Percentiles rank a stretch among this genome's conserved stretches.
These are phyloP conservation scores for Hemicentrotus pulcherrimus DNA, from an alignment of 35 echinoderm and acorn worm genomes.

Conservation along the genomic window DNA sequence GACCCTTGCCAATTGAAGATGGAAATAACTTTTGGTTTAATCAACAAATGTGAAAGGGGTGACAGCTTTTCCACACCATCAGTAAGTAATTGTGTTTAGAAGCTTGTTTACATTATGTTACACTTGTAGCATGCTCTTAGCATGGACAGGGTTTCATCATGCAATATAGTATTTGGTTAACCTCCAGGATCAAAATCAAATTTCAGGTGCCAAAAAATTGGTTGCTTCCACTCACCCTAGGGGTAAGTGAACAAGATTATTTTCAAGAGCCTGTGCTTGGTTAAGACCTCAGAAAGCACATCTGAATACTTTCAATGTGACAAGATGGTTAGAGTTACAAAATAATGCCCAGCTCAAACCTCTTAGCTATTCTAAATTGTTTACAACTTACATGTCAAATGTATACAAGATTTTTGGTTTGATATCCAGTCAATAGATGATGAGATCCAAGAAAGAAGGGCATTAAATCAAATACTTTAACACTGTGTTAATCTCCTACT, in stretches of 20 bases:
- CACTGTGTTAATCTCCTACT: no score
- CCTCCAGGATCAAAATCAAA: constrained; percentile 14
- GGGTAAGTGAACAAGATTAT: not conserved
- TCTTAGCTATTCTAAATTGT: no score
- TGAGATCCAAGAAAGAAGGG: no score
- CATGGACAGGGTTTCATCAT: not conserved
- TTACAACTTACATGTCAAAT: no score
- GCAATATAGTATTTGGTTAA: not conserved
- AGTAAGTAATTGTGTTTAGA: not conserved
- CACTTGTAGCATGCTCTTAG: not conserved
- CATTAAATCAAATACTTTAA: no score
- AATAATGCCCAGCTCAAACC: no score
- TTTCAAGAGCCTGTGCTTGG: not conserved
- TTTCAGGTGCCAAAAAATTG: constrained; percentile 35
- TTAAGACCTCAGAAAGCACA: not conserved
- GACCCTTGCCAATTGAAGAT: not conserved
- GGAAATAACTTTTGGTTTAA: not conserved
- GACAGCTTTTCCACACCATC: not conserved
- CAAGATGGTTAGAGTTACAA: not conserved
- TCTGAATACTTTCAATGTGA: not conserved
- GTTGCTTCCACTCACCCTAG: constrained; percentile 14
- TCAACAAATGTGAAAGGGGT: not conserved
- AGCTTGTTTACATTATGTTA: constrained; percentile 32
- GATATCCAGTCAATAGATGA: no score
- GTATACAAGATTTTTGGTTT: no score